Conservation (phyloP, 2,113 vertebrate genomes). For the Barnardius zonarius region DNA sequence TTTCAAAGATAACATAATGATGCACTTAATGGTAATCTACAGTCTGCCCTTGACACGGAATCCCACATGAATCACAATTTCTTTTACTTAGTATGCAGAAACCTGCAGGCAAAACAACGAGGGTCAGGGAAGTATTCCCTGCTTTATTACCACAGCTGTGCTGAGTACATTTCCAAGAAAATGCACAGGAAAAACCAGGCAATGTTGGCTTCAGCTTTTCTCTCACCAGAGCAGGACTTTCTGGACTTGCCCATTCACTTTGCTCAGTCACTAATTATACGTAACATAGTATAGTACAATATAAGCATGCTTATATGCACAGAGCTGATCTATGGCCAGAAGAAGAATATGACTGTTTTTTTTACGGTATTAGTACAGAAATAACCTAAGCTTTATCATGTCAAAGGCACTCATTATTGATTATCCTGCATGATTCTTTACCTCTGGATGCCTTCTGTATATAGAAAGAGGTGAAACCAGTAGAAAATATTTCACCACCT, state of each 20-base stretch:
- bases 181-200: not conserved
- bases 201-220: conserved; percentile 28
- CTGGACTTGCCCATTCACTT: not conserved
- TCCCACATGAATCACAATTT: conserved; percentile 63
- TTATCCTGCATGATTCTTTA: not conserved
- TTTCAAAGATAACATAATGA: conserved; percentile 67
- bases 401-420: not conserved
- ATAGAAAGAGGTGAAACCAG: not conserved
- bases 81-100: conserved; percentile 38
- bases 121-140: conserved; percentile 57
- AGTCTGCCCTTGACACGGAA: conserved; percentile 2
- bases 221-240: conserved; percentile 20
- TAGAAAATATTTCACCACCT: not conserved
- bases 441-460: not conserved
- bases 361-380: not conserved
- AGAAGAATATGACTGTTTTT: not conserved
- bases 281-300: not conserved
- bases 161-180: conserved; percentile 57
- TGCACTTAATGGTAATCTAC: conserved; percentile 59
- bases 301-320: not conserved
- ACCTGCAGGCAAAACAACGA: conserved; percentile 31
- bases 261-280: not conserved
- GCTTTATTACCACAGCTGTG: conserved; percentile 67
- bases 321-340: not conserved
- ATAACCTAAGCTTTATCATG: not conserved